Evolutionary conservation across 2,888 invertebrate species (phyloP), one percentile per base, ranked within the genome.

Genomic region (Papilio gigon): DNA sequence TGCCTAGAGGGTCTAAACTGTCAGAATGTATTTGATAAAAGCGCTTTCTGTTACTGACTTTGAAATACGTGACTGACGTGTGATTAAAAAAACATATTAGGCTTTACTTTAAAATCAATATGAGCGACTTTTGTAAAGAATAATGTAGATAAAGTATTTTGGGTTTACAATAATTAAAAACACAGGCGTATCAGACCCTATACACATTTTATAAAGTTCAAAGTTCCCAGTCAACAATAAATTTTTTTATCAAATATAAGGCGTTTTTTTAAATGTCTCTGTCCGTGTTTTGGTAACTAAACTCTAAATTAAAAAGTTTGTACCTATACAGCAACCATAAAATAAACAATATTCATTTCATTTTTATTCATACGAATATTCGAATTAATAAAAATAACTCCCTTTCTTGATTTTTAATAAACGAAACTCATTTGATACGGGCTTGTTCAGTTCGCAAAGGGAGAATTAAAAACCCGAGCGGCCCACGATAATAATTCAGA

Each of bases 401-500:
- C 9, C 22, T 4, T 56, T 30, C 30, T 30, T 30, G 4, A 4
- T 56, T 56, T 56, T 25, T 56, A 56, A 56, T 56, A 56, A 56
- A 56, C 53, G 53, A 56, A 56, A 56, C 53, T 56, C 53, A 56
- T 56, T 56, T 56, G n/a, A 56, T 56, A 30, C 53, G 53, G 17
- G n/a, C 53, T 56, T 56, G 53, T 56, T 56, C 53, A 30, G 27
- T 56, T 56, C 30, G 30, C 53, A 56, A 56, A 56, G 53, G 22
- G 56, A 42, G 53, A 53, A 67, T 67, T 67, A 68, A 63, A 63
- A 68, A 63, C 47, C 68, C 17, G 68, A 58, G 68, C 67, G 65
- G 64, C 65, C 20, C 60, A 27, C 65, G 63, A 65, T 71, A 69
- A 68, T 68, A 68, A 70, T 71, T 72, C 72, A 68, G 70, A 58